Base-by-base conservation (phyloP, 92 coral and sea anemone genomes). In the Umimayanthus kanabou region DNA sequence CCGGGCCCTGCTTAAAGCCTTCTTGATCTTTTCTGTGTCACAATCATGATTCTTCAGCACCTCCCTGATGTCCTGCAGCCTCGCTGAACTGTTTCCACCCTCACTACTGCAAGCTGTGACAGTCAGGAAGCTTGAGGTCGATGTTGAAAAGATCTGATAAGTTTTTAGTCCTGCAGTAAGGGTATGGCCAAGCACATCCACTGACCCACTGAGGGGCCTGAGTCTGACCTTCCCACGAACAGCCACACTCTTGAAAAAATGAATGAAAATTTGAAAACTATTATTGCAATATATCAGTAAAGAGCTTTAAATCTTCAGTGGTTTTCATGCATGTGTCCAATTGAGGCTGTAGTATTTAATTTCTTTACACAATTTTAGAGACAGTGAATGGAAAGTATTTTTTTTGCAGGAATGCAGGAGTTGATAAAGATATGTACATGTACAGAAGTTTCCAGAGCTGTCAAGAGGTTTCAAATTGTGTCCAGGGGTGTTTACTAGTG, bases 51-150 rank as follows among this genome's bases (percentile, higher is more conserved):
- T 23, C 61, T 70, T 83, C 50, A 83, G 65, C 61, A 83, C 2
- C 65, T 83, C 87, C 40, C 42, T 28, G 25, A 83, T 3, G 15
- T 28, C 37, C 64, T 42, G 28, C 11, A 83, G 57, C 28, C 47
- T 53, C 7, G 23, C 75, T 39, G 85, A 39, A 11, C 77, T 70
- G 28, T 15, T 53, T 1, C 15, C 42, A 69, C 28, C 67, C 15
- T 83, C 78, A 28, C 61, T 83, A 14, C 87, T 83, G 29, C 64
- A 67, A 6, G 71, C 87, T 67, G 87, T 47, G 67, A 83, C 11
- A 14, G 87, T 83, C 66, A 83, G 33, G 42, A 83, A 73, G 77
- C 87, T 83, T 25, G 87, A 83, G 0, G 87, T 83, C 29, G 74
- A 70, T 14, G 87, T 53, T 70, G 87, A 83, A 78, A 83, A 83